These are phyloP conservation scores for Protobothrops mucrosquamatus DNA, from an alignment of 2,113 vertebrate genomes.

Conservation along the genomic window DNA sequence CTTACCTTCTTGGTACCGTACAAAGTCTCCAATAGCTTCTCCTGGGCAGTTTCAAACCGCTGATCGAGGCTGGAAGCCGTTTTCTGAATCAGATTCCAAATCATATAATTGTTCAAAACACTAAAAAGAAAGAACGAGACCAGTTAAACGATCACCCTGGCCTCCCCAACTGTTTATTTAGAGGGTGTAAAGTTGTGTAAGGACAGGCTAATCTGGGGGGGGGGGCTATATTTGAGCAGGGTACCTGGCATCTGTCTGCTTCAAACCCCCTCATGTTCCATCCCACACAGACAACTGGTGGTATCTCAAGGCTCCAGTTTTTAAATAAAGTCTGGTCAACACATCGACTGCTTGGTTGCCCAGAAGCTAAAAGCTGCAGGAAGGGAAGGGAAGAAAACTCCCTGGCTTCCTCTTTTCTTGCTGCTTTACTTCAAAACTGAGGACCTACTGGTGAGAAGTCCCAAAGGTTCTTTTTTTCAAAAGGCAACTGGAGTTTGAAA, in stretches of 20 bases:
- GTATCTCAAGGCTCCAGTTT: background rate
- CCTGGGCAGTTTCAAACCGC: conserved; percentile 93
- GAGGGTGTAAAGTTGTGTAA: background rate
- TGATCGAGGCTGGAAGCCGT: conserved; percentile 87
- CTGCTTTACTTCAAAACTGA: background rate
- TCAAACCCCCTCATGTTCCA: background rate
- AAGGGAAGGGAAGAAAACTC: background rate
- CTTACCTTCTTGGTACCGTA: conserved; percentile 95
- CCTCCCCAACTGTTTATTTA: background rate
- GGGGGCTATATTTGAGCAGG: background rate
- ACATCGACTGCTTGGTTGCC: background rate
- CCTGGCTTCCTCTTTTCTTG: background rate
- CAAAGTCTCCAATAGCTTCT: conserved; percentile 90
- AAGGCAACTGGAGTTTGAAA: too few relatives aligned
- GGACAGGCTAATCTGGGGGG: background rate
- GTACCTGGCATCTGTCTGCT: background rate
- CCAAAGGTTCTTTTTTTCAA: too few relatives aligned
- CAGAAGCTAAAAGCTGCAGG: background rate
- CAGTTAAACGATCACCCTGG: background rate
- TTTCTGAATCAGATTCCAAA: conserved; percentile 97
- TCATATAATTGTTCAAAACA: conserved; percentile 94
- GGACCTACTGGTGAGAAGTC: background rate
- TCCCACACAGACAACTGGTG: background rate
- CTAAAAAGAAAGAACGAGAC: conserved; percentile 55
- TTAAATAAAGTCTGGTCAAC: background rate